These are phyloP conservation scores for Prorops nasuta DNA, from an alignment of 1,140 invertebrate genomes.

Conservation along the genomic window DNA sequence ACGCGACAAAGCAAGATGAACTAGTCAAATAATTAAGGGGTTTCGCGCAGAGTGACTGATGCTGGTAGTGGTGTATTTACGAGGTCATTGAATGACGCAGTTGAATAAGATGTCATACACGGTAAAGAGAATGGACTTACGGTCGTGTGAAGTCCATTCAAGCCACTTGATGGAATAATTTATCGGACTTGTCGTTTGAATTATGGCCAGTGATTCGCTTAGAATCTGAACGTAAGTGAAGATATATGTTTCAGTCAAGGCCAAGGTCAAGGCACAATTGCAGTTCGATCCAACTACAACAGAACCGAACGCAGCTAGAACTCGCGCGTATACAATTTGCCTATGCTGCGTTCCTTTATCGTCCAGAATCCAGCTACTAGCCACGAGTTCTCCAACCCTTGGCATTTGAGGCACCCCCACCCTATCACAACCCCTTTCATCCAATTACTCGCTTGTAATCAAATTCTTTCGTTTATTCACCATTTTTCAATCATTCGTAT, in stretches of 20 bases:
- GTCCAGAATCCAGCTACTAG: no score
- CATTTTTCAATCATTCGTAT: no score
- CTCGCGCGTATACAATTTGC: neutral
- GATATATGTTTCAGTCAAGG: slow-evolving; percentile 14
- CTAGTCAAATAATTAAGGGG: no score
- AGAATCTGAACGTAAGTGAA: neutral
- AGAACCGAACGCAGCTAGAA: neutral
- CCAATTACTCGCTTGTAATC: neutral
- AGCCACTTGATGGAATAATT: slow-evolving; percentile 8
- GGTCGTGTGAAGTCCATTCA: neutral
- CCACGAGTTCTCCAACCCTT: slow-evolving; percentile 9
- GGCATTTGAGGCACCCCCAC: slow-evolving; percentile 8
- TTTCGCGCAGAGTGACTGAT: no score
- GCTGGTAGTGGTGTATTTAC: no score
- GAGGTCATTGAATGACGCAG: no score
- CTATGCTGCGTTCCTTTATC: neutral
- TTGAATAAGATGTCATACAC: no score
- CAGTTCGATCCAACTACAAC: neutral
- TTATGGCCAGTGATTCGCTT: slow-evolving; percentile 6
- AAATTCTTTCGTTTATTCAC: no score
- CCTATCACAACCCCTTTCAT: neutral
- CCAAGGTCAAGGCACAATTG: slow-evolving; percentile 16
- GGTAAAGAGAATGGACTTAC: no score
- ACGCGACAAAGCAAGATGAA: no score
- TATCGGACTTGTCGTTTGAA: slow-evolving; percentile 9